phyloP scores from a whole-genome alignment of 2,113 vertebrate species.

The Piaya cayana region DNA sequence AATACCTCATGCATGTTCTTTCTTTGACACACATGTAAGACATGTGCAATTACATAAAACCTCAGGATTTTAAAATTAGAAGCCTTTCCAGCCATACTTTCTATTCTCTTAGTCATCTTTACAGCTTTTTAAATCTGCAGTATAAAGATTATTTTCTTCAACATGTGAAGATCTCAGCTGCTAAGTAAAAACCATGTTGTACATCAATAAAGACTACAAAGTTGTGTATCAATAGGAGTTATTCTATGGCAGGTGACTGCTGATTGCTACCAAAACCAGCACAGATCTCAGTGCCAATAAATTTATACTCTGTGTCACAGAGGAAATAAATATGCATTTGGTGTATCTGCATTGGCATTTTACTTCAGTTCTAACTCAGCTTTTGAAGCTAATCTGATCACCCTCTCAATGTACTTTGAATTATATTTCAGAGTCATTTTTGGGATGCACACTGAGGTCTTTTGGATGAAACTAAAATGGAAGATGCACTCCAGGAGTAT shows the following conservation, averaged over 20 bases:
- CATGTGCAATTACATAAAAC: neutral
- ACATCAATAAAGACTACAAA: neutral
- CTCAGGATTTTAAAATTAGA: neutral
- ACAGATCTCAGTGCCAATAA: neutral
- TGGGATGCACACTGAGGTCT: neutral
- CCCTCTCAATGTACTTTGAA: neutral
- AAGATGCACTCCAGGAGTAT: neutral
- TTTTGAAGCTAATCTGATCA: neutral
- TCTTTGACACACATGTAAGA: neutral
- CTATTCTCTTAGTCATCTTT: neutral
- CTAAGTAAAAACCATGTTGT: neutral
- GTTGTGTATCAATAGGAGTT: neutral
- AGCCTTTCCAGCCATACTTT: neutral
- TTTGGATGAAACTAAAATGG: neutral
- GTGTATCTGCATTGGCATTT: neutral
- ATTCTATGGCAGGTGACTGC: neutral
- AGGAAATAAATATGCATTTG: neutral
- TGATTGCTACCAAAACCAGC: neutral
- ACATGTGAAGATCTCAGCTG: neutral
- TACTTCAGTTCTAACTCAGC: neutral
- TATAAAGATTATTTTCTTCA: neutral
- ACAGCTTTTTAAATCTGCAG: neutral
- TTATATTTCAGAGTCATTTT: neutral
- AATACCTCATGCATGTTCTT: neutral
- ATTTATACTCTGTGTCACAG: neutral